phyloP scores from a whole-genome alignment of 2,113 vertebrate genomes.

The Semnornis frantzii region DNA sequence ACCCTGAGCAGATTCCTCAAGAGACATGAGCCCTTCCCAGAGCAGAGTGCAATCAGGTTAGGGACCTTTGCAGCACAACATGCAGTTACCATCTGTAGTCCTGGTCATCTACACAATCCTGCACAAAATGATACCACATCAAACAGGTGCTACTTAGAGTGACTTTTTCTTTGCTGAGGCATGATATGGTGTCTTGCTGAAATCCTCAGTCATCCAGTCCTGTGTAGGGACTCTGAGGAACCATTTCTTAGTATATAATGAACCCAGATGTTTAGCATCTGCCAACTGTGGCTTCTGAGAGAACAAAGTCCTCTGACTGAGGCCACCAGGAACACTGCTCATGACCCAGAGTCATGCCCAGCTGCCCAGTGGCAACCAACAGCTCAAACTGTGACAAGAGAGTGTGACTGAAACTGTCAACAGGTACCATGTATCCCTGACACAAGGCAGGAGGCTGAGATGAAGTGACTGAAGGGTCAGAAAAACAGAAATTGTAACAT shows the following conservation, averaged over 20 bases:
- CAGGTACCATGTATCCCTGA: neutral
- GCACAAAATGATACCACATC: neutral
- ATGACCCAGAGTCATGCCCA: neutral
- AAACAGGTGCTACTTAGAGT: neutral
- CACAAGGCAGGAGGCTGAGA: neutral
- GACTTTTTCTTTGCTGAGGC: neutral
- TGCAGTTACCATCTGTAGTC: neutral
- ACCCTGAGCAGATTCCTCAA: neutral
- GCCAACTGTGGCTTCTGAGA: neutral
- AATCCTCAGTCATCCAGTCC: neutral
- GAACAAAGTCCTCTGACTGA: neutral
- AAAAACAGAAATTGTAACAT: neutral
- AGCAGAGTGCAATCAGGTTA: neutral
- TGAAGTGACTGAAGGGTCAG: neutral
- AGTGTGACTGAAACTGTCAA: neutral
- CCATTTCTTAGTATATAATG: neutral
- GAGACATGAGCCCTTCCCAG: neutral
- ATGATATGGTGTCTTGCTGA: neutral
- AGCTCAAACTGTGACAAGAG: neutral
- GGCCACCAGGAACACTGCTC: neutral
- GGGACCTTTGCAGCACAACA: neutral
- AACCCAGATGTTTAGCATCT: neutral
- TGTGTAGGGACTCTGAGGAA: neutral
- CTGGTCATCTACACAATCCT: rapidly evolving
- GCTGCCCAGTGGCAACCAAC: neutral